Conservation (phyloP, 2,113 vertebrate species). For the Pipra filicauda region DNA sequence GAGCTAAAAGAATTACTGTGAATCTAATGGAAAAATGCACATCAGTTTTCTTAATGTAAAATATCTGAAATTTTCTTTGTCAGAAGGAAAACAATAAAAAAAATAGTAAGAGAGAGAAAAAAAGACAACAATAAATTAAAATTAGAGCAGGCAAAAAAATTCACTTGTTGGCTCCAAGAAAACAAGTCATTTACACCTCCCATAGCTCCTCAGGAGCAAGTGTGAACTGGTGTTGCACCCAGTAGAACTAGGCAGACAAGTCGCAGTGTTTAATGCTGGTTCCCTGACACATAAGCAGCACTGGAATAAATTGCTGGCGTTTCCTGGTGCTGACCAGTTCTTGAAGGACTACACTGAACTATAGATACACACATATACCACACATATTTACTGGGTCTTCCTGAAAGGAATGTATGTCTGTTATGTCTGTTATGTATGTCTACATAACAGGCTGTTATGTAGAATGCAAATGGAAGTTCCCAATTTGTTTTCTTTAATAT, state of each 20-base stretch:
- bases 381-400: not conserved
- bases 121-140: not conserved
- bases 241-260: not conserved
- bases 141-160: not conserved
- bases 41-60: not conserved
- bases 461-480: not conserved
- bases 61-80: not conserved
- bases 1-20: not conserved
- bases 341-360: not conserved
- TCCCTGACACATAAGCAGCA: not conserved
- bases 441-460: not conserved
- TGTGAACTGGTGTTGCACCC: not conserved
- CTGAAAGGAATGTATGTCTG: not conserved
- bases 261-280: not conserved
- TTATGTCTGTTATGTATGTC: no score
- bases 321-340: not conserved
- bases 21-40: not conserved
- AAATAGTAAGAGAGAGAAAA: fast-evolving
- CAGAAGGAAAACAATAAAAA: not conserved
- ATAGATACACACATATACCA: not conserved
- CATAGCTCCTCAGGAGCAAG: not conserved
- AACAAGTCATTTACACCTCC: not conserved
- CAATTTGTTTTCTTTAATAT: not conserved
- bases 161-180: not conserved
- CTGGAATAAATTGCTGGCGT: not conserved